phyloP scores from a whole-genome alignment of 2,113 vertebrate species.

The Pseudopipra pipra region DNA sequence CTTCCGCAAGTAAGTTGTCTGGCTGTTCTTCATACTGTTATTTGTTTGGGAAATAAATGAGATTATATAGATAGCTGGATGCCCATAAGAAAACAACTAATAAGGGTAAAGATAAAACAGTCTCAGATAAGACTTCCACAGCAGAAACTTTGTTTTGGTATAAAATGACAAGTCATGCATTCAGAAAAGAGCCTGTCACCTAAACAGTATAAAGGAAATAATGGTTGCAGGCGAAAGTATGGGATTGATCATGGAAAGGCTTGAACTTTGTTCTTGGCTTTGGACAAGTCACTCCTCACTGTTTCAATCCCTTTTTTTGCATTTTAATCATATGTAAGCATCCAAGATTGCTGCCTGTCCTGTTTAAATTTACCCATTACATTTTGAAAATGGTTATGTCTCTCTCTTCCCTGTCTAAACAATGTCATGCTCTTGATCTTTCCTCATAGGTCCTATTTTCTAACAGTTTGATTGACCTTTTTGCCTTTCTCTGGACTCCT shows the following conservation, averaged over 20 bases:
- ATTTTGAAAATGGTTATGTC: background rate
- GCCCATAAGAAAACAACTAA: background rate
- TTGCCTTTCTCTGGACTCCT: background rate
- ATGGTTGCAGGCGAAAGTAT: background rate
- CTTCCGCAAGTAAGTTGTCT: background rate
- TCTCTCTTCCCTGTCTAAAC: background rate
- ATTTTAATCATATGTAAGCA: background rate
- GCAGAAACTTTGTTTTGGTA: background rate
- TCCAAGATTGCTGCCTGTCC: background rate
- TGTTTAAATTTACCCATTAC: background rate
- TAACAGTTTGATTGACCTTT: background rate
- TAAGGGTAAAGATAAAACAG: background rate
- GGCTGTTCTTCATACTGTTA: background rate
- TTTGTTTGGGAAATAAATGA: background rate
- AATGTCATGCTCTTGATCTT: background rate
- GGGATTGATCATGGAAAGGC: background rate
- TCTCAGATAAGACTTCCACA: background rate
- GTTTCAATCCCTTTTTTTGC: background rate
- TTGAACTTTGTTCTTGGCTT: background rate
- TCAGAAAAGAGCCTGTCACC: background rate
- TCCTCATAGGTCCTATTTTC: background rate
- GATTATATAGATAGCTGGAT: background rate
- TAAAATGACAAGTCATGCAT: background rate
- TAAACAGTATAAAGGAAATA: background rate
- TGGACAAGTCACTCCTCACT: background rate